These are phyloP conservation scores for Hemibagrus wyckioides DNA, from an alignment of 2,113 vertebrate species.

Conservation along the genomic window DNA sequence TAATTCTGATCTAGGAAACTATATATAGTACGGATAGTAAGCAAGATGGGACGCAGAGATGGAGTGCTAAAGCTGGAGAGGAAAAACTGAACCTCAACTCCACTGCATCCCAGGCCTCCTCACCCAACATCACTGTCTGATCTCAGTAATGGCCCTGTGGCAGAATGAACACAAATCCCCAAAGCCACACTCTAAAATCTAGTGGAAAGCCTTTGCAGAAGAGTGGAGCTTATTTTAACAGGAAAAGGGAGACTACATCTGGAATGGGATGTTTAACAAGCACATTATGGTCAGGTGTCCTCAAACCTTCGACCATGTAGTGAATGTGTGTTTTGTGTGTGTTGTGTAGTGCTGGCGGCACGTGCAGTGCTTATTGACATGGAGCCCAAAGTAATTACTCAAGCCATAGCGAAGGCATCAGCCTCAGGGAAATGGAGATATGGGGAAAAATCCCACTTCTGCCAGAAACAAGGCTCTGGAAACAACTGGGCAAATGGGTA, in stretches of 20 bases:
- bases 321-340: not conserved
- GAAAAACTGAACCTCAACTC: no score
- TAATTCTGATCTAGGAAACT: no score
- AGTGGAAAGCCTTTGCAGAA: not conserved
- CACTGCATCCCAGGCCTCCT: no score
- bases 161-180: not conserved
- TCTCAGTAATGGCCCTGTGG: not conserved
- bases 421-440: conserved; percentile 86
- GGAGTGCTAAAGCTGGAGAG: no score
- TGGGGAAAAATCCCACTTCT: conserved; percentile 76
- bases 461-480: conserved; percentile 93
- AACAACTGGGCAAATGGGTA: conserved; percentile 99
- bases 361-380: conserved; percentile 92
- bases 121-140: not conserved
- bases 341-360: conserved; percentile 72
- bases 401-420: conserved; percentile 76
- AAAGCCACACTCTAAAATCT: not conserved
- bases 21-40: no score
- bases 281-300: not conserved
- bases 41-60: no score
- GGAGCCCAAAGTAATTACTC: conserved; percentile 94
- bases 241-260: not conserved
- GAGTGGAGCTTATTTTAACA: not conserved
- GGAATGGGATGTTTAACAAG: not conserved
- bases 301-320: not conserved